Evolutionary conservation across 1,140 invertebrate genomes (phyloP), one percentile per base, ranked within the genome.

Genomic region (Eupristina koningsbergeri): DNA sequence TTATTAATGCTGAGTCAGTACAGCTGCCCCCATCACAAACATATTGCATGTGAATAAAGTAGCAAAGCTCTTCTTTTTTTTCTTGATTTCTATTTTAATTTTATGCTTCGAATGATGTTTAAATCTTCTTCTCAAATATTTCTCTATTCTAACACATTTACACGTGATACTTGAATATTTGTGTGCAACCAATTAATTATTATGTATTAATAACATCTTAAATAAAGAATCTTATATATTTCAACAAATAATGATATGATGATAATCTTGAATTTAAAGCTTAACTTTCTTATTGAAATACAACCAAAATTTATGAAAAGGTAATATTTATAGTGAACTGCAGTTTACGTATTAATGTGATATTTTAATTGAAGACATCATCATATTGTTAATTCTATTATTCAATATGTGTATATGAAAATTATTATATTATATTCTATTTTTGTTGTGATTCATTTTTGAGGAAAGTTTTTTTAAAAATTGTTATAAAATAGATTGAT

Each of bases 1-100:
- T 89, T 88, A 89, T 88, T 88, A 81, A 88, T 85, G 82, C 79
- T 58, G 36, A 86, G 85, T 86, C 83, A 87, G 87, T 85, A 69
- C 77, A 86, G 58, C 79, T 53, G 73, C 26, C 53, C 29, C 17
- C 47, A 75, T 34, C 47, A 34, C 29, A 15, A 6, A 45, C n/a
- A n/a, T n/a, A n/a, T n/a, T n/a, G n/a, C n/a, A n/a, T n/a, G n/a
- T n/a, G n/a, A n/a, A n/a, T n/a, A n/a, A n/a, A n/a, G n/a, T n/a
- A n/a, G n/a, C n/a, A n/a, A 39, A 17, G 22, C 1, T 47, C 41
- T 73, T 41, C 47, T 41, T 73, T 29, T 13, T 13, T 6, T 45
- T 73, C 74, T 58, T 45, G 47, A 58, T 58, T 26, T 26, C 19
- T 26, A 58, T 9, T 22, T 9, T 58, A 26, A 2, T 9, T 26